Conservation (phyloP, 2,888 invertebrate genomes). For the Sarcophaga caerulescens region DNA sequence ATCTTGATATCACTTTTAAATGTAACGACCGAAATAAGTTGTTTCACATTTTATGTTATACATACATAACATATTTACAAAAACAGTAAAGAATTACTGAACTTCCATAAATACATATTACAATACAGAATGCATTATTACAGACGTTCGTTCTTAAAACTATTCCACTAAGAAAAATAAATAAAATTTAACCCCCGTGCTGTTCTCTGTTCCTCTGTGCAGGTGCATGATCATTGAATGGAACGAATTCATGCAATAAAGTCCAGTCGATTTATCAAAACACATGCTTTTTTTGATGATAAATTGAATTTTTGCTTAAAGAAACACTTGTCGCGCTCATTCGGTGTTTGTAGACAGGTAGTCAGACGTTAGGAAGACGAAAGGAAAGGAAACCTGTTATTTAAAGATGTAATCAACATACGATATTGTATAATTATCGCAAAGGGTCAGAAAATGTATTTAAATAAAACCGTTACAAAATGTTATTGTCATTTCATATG, state of each 20-base stretch:
- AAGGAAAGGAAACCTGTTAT: slow-evolving; percentile 54
- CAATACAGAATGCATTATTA: not conserved
- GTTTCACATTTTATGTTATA: not conserved
- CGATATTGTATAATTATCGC: not conserved
- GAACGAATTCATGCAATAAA: slow-evolving; percentile 58
- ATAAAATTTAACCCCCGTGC: slow-evolving; percentile 53
- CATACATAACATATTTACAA: not conserved
- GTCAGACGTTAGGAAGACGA: slow-evolving; percentile 15
- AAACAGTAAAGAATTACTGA: too few relatives aligned
- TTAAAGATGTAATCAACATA: slow-evolving; percentile 11
- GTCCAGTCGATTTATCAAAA: slow-evolving; percentile 22
- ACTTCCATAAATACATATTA: not conserved
- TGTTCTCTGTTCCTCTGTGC: slow-evolving; percentile 48
- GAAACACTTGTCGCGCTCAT: slow-evolving; percentile 64
- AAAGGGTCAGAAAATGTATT: not conserved
- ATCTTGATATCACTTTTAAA: too few relatives aligned
- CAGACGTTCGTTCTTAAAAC: slow-evolving; percentile 21
- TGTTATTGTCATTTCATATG: not conserved
- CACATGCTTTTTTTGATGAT: slow-evolving; percentile 50
- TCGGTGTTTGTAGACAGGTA: slow-evolving; percentile 36
- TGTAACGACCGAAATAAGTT: too few relatives aligned
- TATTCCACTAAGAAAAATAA: slow-evolving; percentile 12
- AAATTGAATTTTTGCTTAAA: slow-evolving; percentile 51
- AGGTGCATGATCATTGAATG: slow-evolving; percentile 69
- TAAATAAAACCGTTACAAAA: slow-evolving; percentile 26